Conservation (phyloP, 2,888 invertebrate genomes). For the Zygogramma bicolorata region DNA sequence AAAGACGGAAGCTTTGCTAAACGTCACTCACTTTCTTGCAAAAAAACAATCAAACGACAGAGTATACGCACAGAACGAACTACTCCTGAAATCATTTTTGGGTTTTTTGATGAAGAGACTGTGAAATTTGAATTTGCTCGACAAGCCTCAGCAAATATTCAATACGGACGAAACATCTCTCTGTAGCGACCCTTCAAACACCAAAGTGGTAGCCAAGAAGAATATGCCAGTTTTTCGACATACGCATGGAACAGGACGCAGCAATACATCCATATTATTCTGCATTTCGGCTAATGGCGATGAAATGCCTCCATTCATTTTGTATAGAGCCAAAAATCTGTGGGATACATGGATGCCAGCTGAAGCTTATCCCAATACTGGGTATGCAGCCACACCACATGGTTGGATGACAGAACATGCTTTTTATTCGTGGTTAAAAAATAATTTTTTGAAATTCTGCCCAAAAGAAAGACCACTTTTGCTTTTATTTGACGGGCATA, state of each 20-base stretch:
- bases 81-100: background rate
- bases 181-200: background rate
- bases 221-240: background rate
- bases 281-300: background rate
- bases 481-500: background rate
- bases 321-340: background rate
- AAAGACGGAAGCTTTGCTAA: background rate
- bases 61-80: background rate
- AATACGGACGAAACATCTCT: background rate
- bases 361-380: background rate
- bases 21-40: background rate
- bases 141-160: background rate
- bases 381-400: constrained; percentile 7
- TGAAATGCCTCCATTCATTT: background rate
- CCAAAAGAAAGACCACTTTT: background rate
- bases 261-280: background rate
- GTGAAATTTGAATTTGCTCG: background rate
- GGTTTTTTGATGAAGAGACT: background rate
- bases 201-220: background rate
- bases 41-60: background rate
- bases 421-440: background rate
- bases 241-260: background rate
- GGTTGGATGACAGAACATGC: constrained; percentile 10
- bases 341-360: background rate
- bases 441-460: background rate